Percentiles rank a stretch among this genome's conserved stretches.
phyloP scores from a whole-genome alignment of 2,888 invertebrate species.

The Panopea generosa region DNA sequence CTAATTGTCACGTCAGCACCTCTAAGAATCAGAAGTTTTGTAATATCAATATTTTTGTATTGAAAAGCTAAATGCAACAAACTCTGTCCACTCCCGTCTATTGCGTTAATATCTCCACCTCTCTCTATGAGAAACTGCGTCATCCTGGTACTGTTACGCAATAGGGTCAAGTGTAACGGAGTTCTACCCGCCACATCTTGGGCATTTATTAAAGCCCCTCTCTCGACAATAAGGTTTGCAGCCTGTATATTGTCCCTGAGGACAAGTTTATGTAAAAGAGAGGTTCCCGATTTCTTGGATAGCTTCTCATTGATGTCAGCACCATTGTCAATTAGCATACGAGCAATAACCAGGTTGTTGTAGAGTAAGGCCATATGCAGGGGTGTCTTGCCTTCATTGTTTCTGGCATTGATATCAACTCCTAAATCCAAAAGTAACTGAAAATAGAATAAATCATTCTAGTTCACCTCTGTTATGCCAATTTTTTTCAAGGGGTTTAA shows the following conservation, averaged over 20 bases:
- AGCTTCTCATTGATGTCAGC: slow-evolving; percentile 75
- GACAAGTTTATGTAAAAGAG: slow-evolving; percentile 75
- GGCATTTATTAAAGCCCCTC: slow-evolving; percentile 71
- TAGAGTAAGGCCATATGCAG: slow-evolving; percentile 70
- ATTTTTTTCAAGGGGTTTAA: neutral
- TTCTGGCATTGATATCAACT: slow-evolving; percentile 74
- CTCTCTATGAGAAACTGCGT: slow-evolving; percentile 67
- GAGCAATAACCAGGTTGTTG: slow-evolving; percentile 69
- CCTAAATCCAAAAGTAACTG: slow-evolving; percentile 70
- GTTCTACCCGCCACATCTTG: slow-evolving; percentile 69
- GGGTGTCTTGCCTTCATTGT: slow-evolving; percentile 74
- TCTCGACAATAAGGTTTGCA: slow-evolving; percentile 68
- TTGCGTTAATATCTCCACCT: slow-evolving; percentile 70
- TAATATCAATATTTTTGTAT: slow-evolving; percentile 69
- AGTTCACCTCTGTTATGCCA: no score
- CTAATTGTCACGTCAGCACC: slow-evolving; percentile 72
- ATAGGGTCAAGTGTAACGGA: slow-evolving; percentile 73
- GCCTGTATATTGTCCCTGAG: slow-evolving; percentile 68
- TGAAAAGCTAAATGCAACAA: slow-evolving; percentile 70
- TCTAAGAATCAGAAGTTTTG: slow-evolving; percentile 67
- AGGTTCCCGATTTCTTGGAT: slow-evolving; percentile 69
- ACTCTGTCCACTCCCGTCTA: slow-evolving; percentile 65
- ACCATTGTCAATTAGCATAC: slow-evolving; percentile 73
- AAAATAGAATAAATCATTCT: slow-evolving; percentile 17
- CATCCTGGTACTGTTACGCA: slow-evolving; percentile 69